These are phyloP conservation scores for Polia nebulosa DNA, from an alignment of 2,888 invertebrate genomes.

Conservation along the genomic window DNA sequence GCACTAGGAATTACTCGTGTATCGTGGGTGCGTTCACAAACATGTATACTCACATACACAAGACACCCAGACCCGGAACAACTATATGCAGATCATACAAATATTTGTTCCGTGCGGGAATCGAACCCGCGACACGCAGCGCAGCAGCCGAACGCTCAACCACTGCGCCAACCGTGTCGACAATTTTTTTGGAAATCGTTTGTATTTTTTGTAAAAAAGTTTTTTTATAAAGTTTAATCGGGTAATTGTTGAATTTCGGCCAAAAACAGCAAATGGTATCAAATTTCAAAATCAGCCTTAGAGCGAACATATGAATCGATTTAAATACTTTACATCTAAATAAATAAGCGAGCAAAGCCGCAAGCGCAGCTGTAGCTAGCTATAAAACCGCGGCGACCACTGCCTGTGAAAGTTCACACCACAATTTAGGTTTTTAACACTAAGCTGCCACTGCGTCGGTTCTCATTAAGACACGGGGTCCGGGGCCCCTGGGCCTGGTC, in stretches of 20 bases:
- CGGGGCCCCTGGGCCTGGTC: conserved; percentile 51
- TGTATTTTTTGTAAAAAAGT: too few relatives aligned
- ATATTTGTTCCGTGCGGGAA: too few relatives aligned
- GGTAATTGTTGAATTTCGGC: background rate
- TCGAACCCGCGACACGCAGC: too few relatives aligned
- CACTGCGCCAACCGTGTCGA: too few relatives aligned
- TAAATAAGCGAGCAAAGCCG: conserved; percentile 29
- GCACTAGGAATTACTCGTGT: too few relatives aligned
- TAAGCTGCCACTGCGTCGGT: conserved; percentile 79
- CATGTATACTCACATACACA: too few relatives aligned
- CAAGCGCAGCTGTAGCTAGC: conserved; percentile 60
- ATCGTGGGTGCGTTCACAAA: too few relatives aligned
- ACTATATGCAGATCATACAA: too few relatives aligned
- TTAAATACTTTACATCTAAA: background rate
- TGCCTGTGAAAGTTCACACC: conserved; percentile 91
- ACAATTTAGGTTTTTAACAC: conserved; percentile 90
- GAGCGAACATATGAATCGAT: background rate
- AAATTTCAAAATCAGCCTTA: background rate
- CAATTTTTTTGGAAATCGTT: too few relatives aligned
- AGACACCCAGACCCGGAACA: too few relatives aligned
- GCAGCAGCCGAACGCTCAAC: too few relatives aligned
- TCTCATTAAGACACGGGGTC: conserved; percentile 81
- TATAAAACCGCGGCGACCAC: conserved; percentile 80
- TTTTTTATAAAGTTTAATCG: background rate
- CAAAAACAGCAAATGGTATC: background rate